A percentile compares a stretch with the other conserved stretches of the same genome.
Evolutionary conservation across 1,140 invertebrate species (phyloP).

Genomic region (Oryzaephilus surinamensis): DNA sequence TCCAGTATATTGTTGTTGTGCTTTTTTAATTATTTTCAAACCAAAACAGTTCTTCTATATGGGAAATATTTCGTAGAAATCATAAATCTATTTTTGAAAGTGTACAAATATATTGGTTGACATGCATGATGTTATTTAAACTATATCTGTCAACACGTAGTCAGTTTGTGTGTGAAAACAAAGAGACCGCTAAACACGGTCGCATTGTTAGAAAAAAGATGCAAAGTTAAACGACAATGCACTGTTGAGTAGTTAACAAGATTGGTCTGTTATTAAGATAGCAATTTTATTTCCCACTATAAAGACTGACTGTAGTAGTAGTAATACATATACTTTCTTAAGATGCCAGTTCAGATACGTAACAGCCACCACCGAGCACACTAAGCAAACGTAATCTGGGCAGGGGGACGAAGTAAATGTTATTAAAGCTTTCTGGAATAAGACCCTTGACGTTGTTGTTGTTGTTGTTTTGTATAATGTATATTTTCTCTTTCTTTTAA

Average conservation of each 20-base stretch:
- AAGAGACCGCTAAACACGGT: not conserved
- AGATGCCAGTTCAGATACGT: constrained; percentile 19
- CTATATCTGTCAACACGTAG: not conserved
- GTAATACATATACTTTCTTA: constrained; percentile 33
- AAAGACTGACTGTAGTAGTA: constrained; percentile 26
- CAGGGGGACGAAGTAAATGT: constrained; percentile 21
- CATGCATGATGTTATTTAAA: no score
- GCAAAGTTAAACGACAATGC: constrained; percentile 30
- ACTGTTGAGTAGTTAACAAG: constrained; percentile 36
- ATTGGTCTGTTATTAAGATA: constrained; percentile 38
- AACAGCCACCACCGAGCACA: constrained; percentile 7
- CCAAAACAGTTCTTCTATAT: no score
- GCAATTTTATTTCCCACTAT: constrained; percentile 37
- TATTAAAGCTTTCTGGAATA: constrained; percentile 24
- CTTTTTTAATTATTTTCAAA: no score
- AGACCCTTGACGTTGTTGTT: constrained; percentile 13
- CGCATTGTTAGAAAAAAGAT: not conserved
- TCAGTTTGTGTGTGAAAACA: not conserved
- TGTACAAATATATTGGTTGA: no score
- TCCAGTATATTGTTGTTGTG: no score
- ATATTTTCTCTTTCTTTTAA: no score
- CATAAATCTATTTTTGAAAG: not conserved
- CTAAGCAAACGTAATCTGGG: not conserved
- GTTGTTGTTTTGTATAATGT: no score
- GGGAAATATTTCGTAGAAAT: no score